Evolutionary conservation across 1,140 invertebrate genomes (phyloP).

Genomic region (Tetramorium simillimum): DNA sequence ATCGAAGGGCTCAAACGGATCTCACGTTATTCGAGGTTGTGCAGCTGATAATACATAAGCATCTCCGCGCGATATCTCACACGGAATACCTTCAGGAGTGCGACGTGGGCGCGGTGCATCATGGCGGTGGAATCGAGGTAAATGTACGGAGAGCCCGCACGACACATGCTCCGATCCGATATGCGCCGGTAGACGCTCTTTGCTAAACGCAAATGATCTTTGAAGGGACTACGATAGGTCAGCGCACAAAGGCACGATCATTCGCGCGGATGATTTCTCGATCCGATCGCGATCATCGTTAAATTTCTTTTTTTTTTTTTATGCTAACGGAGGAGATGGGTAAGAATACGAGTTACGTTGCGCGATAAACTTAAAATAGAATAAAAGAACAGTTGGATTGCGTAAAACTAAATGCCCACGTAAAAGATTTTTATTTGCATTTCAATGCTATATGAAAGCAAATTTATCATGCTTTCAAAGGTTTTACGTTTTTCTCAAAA

Average conservation of each 20-base stretch:
- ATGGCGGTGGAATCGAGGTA: conserved; percentile 76
- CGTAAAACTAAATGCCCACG: not conserved
- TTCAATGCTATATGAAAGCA: not conserved
- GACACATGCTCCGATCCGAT: not conserved
- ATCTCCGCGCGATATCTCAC: not conserved
- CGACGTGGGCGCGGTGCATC: conserved; percentile 44
- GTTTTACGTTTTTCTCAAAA: not conserved
- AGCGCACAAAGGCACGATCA: too few species aligned
- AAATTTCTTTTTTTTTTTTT: not conserved
- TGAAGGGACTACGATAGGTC: not conserved
- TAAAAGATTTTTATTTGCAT: conserved; percentile 4
- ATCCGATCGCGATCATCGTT: not conserved
- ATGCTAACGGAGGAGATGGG: not conserved
- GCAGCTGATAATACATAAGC: conserved; percentile 17
- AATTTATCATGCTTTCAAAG: not conserved
- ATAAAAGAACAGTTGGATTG: not conserved
- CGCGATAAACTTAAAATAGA: not conserved
- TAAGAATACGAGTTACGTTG: not conserved
- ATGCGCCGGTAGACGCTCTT: not conserved
- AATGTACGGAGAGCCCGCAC: conserved; percentile 11
- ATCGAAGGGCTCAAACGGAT: not conserved
- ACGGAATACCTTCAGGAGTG: not conserved
- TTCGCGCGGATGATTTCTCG: not conserved
- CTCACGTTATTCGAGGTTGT: conserved; percentile 10
- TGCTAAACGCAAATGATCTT: not conserved